phyloP scores from a whole-genome alignment of 2,888 invertebrate genomes.

The Archips xylosteana region DNA sequence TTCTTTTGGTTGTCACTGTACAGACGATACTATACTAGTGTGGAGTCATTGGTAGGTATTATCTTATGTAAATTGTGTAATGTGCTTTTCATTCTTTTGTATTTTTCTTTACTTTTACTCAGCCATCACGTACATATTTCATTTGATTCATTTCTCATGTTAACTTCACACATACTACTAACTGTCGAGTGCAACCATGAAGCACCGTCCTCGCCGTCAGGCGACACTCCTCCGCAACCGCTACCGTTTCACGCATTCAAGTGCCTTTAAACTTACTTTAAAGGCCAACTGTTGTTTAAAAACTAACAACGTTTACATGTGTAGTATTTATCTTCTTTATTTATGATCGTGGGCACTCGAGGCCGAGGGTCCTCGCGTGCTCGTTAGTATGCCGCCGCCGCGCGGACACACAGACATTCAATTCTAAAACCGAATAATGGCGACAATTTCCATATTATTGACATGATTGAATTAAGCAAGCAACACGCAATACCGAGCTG shows the following conservation, averaged over 20 bases:
- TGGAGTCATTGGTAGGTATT: no score
- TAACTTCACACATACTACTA: not conserved
- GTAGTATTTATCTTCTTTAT: not conserved
- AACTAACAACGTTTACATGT: not conserved
- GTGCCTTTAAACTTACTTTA: not conserved
- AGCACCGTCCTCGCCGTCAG: not conserved
- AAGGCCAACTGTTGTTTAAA: not conserved
- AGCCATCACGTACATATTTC: no score
- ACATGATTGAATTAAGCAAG: not conserved
- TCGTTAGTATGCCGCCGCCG: not conserved
- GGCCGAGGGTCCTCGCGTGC: not conserved
- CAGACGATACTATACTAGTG: no score
- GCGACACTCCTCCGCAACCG: slow-evolving; percentile 31
- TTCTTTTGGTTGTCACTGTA: no score
- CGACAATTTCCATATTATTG: slow-evolving; percentile 5
- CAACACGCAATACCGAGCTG: not conserved
- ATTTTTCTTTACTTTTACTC: no score
- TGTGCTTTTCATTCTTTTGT: no score
- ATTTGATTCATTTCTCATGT: no score
- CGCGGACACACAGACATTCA: not conserved
- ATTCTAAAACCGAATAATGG: not conserved
- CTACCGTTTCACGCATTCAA: slow-evolving; percentile 16
- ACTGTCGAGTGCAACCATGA: not conserved
- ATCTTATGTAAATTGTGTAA: no score
- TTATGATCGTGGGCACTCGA: not conserved